A percentile compares a stretch with the other conserved stretches of the same genome.
These are phyloP conservation scores for Brienomyrus longianalis DNA, from an alignment of 2,113 vertebrate species.

Conservation along the genomic window DNA sequence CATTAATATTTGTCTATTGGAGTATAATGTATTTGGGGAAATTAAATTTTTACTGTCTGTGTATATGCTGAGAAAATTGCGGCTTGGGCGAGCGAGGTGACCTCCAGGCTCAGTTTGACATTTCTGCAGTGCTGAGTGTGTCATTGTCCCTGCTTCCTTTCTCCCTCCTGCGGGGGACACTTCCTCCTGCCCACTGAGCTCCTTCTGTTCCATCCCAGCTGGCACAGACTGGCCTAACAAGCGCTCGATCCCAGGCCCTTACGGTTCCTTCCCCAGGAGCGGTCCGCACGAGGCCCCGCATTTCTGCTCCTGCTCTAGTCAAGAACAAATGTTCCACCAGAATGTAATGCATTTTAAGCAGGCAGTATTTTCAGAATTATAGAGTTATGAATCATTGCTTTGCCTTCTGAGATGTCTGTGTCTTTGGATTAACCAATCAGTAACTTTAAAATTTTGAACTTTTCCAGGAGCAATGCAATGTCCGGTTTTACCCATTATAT, in stretches of 20 bases:
- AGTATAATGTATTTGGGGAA: neutral
- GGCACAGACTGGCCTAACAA: constrained; percentile 10
- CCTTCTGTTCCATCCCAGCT: constrained; percentile 24
- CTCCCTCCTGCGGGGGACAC: constrained; percentile 10
- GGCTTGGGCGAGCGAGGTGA: neutral
- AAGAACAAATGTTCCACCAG: neutral
- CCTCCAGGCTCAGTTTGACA: constrained; percentile 5
- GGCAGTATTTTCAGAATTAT: neutral
- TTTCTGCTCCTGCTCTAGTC: neutral
- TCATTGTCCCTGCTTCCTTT: constrained; percentile 19
- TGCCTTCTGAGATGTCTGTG: neutral
- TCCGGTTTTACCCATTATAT: neutral
- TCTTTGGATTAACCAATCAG: neutral
- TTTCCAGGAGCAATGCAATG: neutral
- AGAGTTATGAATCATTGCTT: neutral
- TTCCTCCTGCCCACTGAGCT: constrained; percentile 23
- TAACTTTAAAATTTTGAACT: neutral
- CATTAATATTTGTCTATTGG: neutral
- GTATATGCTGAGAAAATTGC: neutral
- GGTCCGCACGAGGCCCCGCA: neutral
- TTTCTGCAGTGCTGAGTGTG: constrained; percentile 12
- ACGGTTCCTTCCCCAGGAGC: neutral
- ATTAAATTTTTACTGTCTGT: neutral
- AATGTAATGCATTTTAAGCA: constrained; percentile 12
- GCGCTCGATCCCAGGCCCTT: constrained; percentile 11